These are phyloP conservation scores for Hippocampus comes DNA, from an alignment of 2,113 vertebrate genomes.

Conservation along the genomic window DNA sequence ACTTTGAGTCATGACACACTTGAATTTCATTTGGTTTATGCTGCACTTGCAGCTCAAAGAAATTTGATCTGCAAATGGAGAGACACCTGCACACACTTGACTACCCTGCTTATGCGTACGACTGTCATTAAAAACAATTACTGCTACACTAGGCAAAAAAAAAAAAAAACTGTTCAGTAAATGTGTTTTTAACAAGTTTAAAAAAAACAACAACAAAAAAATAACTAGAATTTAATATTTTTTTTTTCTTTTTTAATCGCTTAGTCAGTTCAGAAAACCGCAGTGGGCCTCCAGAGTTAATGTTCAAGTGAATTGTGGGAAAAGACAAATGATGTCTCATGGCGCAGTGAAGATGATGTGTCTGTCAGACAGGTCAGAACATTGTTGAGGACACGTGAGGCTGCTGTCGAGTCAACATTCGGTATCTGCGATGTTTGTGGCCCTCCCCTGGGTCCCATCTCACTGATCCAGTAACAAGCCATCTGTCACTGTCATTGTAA, in stretches of 20 bases:
- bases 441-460: slow-evolving; percentile 51
- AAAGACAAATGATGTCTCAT: not conserved
- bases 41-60: not conserved
- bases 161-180: not conserved
- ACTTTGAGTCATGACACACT: not conserved
- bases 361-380: slow-evolving; percentile 10
- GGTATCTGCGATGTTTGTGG: slow-evolving; percentile 53
- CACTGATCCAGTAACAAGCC: slow-evolving; percentile 70
- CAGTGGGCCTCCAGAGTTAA: not conserved
- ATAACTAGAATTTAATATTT: not conserved
- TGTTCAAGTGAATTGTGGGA: not conserved
- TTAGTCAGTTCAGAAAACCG: not conserved
- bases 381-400: slow-evolving; percentile 8
- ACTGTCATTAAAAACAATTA: not conserved
- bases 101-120: not conserved
- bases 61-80: not conserved
- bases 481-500: slow-evolving; percentile 77
- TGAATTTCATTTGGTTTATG: not conserved
- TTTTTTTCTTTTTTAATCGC: not conserved
- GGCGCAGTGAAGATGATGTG: slow-evolving; percentile 4
- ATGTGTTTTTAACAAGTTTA: not conserved
- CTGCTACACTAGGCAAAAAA: not conserved
- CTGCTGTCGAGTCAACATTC: slow-evolving; percentile 32
- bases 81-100: not conserved
- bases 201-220: not conserved